These are phyloP conservation scores for Clitarchus hookeri DNA, from an alignment of 2,888 invertebrate genomes.

Conservation along the genomic window DNA sequence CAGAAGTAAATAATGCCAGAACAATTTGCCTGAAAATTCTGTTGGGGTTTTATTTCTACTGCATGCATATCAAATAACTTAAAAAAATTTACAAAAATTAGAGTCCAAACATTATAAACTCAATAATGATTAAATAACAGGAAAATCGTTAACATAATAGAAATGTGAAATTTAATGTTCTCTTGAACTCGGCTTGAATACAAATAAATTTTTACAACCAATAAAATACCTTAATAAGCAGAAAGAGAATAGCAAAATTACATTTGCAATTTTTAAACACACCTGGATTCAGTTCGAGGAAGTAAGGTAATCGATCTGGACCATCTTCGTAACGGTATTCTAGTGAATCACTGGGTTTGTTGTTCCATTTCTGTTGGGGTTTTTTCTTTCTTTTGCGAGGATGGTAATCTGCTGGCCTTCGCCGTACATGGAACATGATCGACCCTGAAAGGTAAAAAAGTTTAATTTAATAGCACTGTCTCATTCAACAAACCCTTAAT, in stretches of 20 bases:
- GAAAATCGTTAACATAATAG: too few species aligned
- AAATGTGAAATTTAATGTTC: too few species aligned
- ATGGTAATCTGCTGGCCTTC: constrained; percentile 88
- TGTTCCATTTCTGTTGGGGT: constrained; percentile 63
- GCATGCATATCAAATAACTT: too few species aligned
- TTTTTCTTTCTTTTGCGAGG: constrained; percentile 88
- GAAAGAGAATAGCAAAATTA: background rate
- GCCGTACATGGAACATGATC: constrained; percentile 95
- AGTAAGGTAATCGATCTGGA: constrained; percentile 62
- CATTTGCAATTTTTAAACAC: constrained; percentile 36
- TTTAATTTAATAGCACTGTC: background rate
- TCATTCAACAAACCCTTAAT: background rate
- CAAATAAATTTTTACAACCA: too few species aligned
- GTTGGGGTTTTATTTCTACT: too few species aligned
- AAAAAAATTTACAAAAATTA: too few species aligned
- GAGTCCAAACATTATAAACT: too few species aligned
- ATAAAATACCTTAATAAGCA: too few species aligned
- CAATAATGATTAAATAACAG: too few species aligned
- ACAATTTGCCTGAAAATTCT: too few species aligned
- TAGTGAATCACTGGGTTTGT: constrained; percentile 56
- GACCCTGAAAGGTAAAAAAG: constrained; percentile 67
- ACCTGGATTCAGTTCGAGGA: constrained; percentile 82
- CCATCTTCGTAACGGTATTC: constrained; percentile 57
- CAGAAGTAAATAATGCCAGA: too few species aligned
- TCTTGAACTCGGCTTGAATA: too few species aligned